Percentiles rank a stretch among this genome's conserved stretches.
Conservation (phyloP, 2,113 vertebrate genomes). For the Brienomyrus longianalis region DNA sequence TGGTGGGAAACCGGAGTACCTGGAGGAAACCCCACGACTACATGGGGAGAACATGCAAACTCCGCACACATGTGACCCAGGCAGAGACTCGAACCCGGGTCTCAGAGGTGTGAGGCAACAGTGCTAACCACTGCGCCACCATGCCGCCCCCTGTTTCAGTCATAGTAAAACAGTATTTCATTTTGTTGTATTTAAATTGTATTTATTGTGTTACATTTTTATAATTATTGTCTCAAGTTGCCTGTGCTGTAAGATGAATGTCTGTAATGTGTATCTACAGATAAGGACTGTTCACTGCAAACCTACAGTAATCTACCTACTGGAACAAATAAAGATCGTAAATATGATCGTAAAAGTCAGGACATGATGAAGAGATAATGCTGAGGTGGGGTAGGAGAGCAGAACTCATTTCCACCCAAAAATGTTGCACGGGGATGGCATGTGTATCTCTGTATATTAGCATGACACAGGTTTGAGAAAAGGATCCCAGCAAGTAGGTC, state of each 20-base stretch:
- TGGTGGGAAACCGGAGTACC: too few species aligned
- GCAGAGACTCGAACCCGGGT: too few species aligned
- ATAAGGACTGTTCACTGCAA: background rate
- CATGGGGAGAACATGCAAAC: too few species aligned
- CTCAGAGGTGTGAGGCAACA: too few species aligned
- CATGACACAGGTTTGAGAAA: background rate
- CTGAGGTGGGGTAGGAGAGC: background rate
- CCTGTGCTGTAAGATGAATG: background rate
- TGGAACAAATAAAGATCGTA: background rate
- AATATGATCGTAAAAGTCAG: conserved; percentile 22
- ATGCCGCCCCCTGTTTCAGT: background rate
- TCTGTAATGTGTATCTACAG: background rate
- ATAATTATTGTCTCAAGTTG: background rate
- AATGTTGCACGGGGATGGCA: background rate
- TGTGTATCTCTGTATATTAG: background rate
- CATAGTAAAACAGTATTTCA: background rate
- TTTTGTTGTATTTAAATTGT: background rate
- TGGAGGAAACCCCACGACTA: too few species aligned
- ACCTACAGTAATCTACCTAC: background rate
- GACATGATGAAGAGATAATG: background rate
- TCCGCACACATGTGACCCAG: too few species aligned
- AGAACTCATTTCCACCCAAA: background rate
- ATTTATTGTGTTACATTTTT: background rate
- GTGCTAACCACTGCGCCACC: too few species aligned
- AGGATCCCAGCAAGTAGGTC: background rate